These are phyloP conservation scores for Ochlodes sylvanus DNA, from an alignment of 2,888 invertebrate species.

Conservation along the genomic window DNA sequence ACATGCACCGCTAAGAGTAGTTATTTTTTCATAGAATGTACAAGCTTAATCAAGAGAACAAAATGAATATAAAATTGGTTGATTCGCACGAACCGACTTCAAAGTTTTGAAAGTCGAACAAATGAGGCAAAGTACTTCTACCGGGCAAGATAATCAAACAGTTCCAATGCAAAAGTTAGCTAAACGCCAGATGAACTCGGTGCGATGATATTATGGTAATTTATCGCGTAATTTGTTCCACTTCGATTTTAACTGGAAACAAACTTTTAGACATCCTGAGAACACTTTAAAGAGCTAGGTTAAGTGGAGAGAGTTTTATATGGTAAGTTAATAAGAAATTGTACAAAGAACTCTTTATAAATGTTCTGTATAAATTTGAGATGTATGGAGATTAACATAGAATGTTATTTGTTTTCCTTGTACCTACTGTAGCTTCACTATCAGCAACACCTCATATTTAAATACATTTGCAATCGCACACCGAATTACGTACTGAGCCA, in stretches of 20 bases:
- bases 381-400: neutral
- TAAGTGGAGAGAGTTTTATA: conserved; percentile 13
- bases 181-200: conserved; percentile 82
- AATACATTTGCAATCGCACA: conserved; percentile 77
- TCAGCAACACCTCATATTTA: conserved; percentile 44
- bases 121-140: conserved; percentile 76
- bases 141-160: conserved; percentile 78
- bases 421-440: conserved; percentile 58
- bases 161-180: conserved; percentile 69
- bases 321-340: conserved; percentile 9
- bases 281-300: conserved; percentile 15
- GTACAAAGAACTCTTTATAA: conserved; percentile 13
- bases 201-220: conserved; percentile 80
- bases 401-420: conserved; percentile 59
- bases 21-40: no score
- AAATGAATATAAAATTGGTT: conserved; percentile 13
- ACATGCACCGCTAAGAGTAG: no score
- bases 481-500: conserved; percentile 80
- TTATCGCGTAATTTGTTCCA: conserved; percentile 78
- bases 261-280: conserved; percentile 59
- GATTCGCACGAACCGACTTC: conserved; percentile 50
- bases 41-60: neutral
- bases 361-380: neutral
- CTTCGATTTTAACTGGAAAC: conserved; percentile 69
- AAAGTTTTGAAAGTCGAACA: conserved; percentile 58